Base-by-base conservation (phyloP, 2,113 vertebrate genomes). In the Cheirogaleus medius region DNA sequence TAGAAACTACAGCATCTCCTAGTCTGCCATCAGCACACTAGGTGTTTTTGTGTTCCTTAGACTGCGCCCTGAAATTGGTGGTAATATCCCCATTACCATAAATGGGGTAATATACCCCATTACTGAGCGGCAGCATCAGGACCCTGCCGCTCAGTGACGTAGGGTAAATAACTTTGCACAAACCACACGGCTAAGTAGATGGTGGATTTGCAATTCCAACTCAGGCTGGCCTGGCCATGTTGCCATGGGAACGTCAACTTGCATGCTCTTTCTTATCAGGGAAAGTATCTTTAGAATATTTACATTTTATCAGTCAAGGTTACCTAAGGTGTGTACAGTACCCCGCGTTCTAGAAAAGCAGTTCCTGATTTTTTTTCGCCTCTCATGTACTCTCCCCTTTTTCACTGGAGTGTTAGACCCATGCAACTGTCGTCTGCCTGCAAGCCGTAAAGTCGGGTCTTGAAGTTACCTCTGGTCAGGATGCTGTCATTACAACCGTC, bases 291-390 rank as follows among this genome's bases (percentile, higher is more conserved):
- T 58, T 54, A 29, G 80, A 68, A 71, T 60, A 39, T 81, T 89
- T 96, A 56, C 15, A 34, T 87, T 85, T 88, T 73, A 63, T 89
- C 83, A 77, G n/a, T 68, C 82, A 76, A 68, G 37, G 66, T 77
- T 64, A 84, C 25, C 64, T 47, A 58, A 77, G 1, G 13, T 58
- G 32, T 81, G 68, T 86, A 5, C 81, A 86, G 0, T 25, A 68
- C 20, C 3, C 44, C n/a, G n/a, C 17, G 47, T 68, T 84, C 76
- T 37, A 87, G 85, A 89, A 63, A 74, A 86, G 17, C 47, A 86
- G 37, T 88, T 91, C 27, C 80, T 92, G 34, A 73, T 34, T 23
- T 23, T 64, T 86, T 52, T 68, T 29, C 11, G 47, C 1, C 25
- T 39, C 15, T 32, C 10, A 6, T 66, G 42, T 34, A 66, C 3